Percentiles rank a stretch among this genome's conserved stretches.
These are phyloP conservation scores for Melipona quadrifasciata DNA, from an alignment of 1,140 invertebrate species.

Conservation along the genomic window DNA sequence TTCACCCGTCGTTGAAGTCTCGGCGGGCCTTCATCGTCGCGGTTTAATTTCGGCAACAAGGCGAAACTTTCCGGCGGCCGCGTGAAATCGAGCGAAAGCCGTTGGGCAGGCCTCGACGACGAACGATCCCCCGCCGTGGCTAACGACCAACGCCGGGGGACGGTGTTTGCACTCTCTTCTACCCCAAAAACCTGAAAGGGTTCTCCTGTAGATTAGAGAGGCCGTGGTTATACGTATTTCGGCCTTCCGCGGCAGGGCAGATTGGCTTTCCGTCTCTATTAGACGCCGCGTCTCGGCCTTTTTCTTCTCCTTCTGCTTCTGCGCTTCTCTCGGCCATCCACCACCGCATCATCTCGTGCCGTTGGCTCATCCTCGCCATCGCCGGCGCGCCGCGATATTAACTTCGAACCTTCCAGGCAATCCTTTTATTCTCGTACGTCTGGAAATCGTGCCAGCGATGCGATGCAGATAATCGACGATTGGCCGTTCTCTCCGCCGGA, in stretches of 20 bases:
- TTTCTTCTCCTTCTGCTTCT: background rate
- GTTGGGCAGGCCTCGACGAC: slow-evolving; percentile 3
- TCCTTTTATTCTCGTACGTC: slow-evolving; percentile 10
- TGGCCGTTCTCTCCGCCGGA: background rate
- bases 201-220: slow-evolving; percentile 74
- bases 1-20: slow-evolving; percentile 61
- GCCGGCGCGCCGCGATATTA: slow-evolving; percentile 20
- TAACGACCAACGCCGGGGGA: slow-evolving; percentile 41
- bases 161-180: slow-evolving; percentile 72
- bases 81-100: slow-evolving; percentile 61
- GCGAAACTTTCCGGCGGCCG: slow-evolving; percentile 67
- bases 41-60: slow-evolving; percentile 75
- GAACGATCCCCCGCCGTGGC: background rate
- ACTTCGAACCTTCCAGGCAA: background rate
- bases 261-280: slow-evolving; percentile 70
- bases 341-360: too few species aligned
- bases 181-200: slow-evolving; percentile 76
- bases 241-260: slow-evolving; percentile 38
- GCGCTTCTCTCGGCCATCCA: too few species aligned
- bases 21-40: slow-evolving; percentile 58
- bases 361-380: slow-evolving; percentile 1
- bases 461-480: slow-evolving; percentile 19
- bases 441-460: slow-evolving; percentile 21
- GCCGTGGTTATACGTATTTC: slow-evolving; percentile 60
- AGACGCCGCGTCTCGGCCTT: slow-evolving; percentile 48